A percentile compares a stretch with the other conserved stretches of the same genome.
These are phyloP conservation scores for Propithecus deckenii DNA, from an alignment of 2,797 vertebrate genomes.

Conservation along the genomic window DNA sequence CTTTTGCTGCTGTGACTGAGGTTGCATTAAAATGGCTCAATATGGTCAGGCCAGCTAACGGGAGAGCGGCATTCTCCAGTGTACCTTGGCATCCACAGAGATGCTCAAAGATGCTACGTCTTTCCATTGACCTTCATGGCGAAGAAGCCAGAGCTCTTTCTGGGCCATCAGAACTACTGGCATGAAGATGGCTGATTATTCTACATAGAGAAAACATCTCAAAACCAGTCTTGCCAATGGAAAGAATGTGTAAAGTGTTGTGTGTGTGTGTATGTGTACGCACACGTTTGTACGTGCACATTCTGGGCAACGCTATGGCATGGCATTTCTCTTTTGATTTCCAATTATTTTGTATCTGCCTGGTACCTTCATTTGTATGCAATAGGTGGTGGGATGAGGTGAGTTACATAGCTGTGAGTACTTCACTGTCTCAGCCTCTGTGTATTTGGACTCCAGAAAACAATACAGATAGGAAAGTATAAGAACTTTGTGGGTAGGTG, in stretches of 20 bases:
- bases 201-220: background rate
- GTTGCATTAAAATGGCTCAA: background rate
- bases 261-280: background rate
- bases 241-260: background rate
- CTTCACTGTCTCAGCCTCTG: background rate
- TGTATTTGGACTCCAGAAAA: conserved; percentile 26
- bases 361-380: background rate
- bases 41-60: too few species aligned
- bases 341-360: background rate
- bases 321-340: background rate
- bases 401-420: background rate
- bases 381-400: background rate
- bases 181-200: background rate
- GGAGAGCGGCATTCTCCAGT: background rate
- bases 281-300: background rate
- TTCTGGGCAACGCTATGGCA: background rate
- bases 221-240: background rate
- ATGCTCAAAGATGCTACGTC: background rate
- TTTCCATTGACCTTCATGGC: background rate
- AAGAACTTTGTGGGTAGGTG: background rate
- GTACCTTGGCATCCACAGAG: background rate
- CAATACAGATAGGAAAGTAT: background rate
- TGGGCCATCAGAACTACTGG: background rate
- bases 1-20: background rate
- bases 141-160: background rate